A percentile compares a stretch with the other conserved stretches of the same genome.
Evolutionary conservation across 2,113 vertebrate genomes (phyloP).

Genomic region (Tupaia chinensis): DNA sequence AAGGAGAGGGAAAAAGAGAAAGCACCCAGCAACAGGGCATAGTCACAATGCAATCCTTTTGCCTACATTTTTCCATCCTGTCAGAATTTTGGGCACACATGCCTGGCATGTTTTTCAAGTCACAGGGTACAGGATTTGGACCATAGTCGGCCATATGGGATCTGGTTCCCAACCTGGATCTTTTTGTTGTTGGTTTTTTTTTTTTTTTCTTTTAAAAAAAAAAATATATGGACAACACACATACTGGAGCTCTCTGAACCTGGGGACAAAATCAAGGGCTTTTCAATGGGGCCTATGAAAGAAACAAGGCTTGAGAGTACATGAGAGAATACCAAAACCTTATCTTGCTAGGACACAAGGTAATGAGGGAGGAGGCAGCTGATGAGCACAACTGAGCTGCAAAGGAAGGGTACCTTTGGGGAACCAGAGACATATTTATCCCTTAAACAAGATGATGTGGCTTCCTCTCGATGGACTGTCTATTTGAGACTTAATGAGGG

Average conservation of each 20-base stretch:
- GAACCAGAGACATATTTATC: constrained; percentile 43
- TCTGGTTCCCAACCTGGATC: too few relatives aligned
- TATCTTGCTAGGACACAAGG: constrained; percentile 72
- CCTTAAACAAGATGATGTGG: constrained; percentile 44
- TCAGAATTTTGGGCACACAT: too few relatives aligned
- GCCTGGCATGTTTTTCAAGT: too few relatives aligned
- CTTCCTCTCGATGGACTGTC: not conserved
- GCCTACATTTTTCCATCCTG: too few relatives aligned
- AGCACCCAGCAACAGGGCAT: too few relatives aligned
- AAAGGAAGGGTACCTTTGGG: constrained; percentile 47
- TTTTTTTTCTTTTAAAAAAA: too few relatives aligned
- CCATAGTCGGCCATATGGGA: too few relatives aligned
- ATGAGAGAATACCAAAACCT: constrained; percentile 44
- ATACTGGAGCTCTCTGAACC: not conserved
- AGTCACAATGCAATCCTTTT: too few relatives aligned
- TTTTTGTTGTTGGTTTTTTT: too few relatives aligned
- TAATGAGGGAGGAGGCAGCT: constrained; percentile 43
- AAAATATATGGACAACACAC: not conserved
- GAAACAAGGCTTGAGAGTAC: not conserved
- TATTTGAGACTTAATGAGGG: not conserved
- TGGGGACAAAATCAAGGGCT: constrained; percentile 37
- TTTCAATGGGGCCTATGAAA: constrained; percentile 8
- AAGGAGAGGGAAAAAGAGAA: too few relatives aligned
- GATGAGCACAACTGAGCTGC: constrained; percentile 40
- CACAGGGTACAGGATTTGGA: too few relatives aligned